Evolutionary conservation across 2,113 vertebrate species (phyloP), one percentile per base, ranked within the genome.

Genomic region (Ondatra zibethicus): DNA sequence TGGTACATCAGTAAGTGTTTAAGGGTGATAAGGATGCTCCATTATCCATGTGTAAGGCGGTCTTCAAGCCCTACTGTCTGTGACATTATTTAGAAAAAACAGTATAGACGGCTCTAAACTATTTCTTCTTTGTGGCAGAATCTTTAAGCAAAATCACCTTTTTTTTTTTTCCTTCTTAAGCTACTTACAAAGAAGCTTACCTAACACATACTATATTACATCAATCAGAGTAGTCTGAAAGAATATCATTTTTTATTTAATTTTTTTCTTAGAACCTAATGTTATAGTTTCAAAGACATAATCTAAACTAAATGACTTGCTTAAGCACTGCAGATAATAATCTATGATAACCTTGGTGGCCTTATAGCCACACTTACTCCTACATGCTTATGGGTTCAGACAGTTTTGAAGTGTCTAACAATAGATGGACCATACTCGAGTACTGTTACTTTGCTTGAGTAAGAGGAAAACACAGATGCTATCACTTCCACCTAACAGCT

Each of bases 1-100:
- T 98, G 98, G 95, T 96, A 98, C 96, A 92, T 96, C 93, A 96
- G 84, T 91, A 94, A 97, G 96, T 95, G 96, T 97, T 81, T 81
- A 88, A 66, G 78, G 93, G 42, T 55, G 85, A 94, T 97, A 97
- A 95, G 98, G 98, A 98, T 98, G 98, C 97, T 98, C 98, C 97
- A 96, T 58, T 86, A 93, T 85, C 92, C 97, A 98, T 93, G 90
- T 63, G 92, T 93, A 97, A 97, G 94, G 95, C 92, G 97, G 88
- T 66, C 96, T 93, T 93, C 72, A 96, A 85, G 76, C 95, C 96
- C 95, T 95, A 96, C 50, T 91, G 91, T n/a, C n/a, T 10, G 66
- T 90, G 85, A 96, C 96, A 91, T 91, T 47, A 92, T 87, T 96
- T 96, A 97, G 92, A 88, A 97, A 97, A 98, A 91, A 96, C 87